These are phyloP conservation scores for Metellina segmentata DNA, from an alignment of 2,888 invertebrate genomes.

Conservation along the genomic window DNA sequence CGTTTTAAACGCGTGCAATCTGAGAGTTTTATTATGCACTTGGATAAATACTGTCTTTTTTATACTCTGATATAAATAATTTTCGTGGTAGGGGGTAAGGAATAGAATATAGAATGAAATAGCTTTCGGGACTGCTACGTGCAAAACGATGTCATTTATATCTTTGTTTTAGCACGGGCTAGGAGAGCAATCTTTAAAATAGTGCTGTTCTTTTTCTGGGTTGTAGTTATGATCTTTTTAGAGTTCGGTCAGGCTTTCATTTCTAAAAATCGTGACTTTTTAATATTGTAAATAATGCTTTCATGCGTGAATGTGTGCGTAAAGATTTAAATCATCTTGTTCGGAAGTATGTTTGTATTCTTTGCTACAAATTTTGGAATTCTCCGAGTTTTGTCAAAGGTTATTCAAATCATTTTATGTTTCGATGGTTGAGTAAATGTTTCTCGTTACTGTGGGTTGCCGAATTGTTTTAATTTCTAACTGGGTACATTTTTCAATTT, in stretches of 20 bases:
- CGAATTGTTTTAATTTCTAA: too few relatives aligned
- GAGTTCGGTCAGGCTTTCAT: conserved; percentile 10
- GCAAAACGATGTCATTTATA: conserved; percentile 59
- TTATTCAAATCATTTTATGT: too few relatives aligned
- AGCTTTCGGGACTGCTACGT: conserved; percentile 33
- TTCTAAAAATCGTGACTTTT: conserved; percentile 18
- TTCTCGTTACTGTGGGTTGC: too few relatives aligned
- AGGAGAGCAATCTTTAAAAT: conserved; percentile 25
- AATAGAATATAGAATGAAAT: conserved; percentile 28
- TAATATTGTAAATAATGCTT: conserved; percentile 9
- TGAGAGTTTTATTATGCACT: conserved; percentile 54
- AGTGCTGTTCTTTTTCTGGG: background rate
- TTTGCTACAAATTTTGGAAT: too few relatives aligned
- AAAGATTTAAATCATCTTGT: too few relatives aligned
- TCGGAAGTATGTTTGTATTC: too few relatives aligned
- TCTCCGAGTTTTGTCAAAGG: too few relatives aligned
- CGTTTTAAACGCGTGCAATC: conserved; percentile 40
- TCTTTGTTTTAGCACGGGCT: conserved; percentile 19
- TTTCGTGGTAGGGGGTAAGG: conserved; percentile 14
- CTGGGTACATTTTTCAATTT: too few relatives aligned
- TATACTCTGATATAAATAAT: conserved; percentile 27
- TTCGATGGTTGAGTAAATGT: too few relatives aligned
- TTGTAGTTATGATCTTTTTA: conserved; percentile 40
- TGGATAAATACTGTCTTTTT: conserved; percentile 42
- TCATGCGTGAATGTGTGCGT: background rate